Base-by-base conservation (phyloP, 2,797 vertebrate genomes). In the Sebastes minor region DNA sequence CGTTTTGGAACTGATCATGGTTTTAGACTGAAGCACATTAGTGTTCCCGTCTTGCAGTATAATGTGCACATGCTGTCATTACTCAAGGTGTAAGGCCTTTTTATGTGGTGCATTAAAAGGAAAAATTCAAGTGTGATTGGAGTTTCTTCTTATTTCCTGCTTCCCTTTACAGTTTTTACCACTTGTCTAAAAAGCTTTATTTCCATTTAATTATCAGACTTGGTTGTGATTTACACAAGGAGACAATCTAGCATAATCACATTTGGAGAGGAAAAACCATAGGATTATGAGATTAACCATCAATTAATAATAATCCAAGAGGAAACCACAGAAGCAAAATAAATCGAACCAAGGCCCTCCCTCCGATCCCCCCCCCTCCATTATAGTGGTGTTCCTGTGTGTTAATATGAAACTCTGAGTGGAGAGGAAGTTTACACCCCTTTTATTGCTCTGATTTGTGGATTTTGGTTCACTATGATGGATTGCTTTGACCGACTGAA, bases 401-500 rank as follows among this genome's bases (percentile, higher is more conserved):
- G 55, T 69, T 71, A 73, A 73, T 66, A 27, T 28, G 18, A 68
- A 80, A 69, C 63, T 38, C 55, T 53, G 74, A 87, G 59, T 76
- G 55, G 35, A 84, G 52, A 38, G 0, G 13, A 55, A 69, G 7
- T 83, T 82, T 70, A 74, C 63, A 56, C 52, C 60, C 22, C 52
- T 25, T 84, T 84, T 73, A 63, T 55, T 68, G 28, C 13, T 78
- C 53, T 59, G 65, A 70, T 66, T 65, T 73, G 63, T 61, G 59
- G 65, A 78, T 68, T 86, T 35, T 2, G 23, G 76, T 76, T 76
- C 30, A 32, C 46, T 70, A 79, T 84, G 86, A 89, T 83, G 78
- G 67, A 86, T 90, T 55, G 70, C 84, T 87, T 85, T 84, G 83
- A 84, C 81, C 20, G 30, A 66, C 49, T 80, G 60, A 85, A 82